Evolutionary conservation across 2,888 invertebrate species (phyloP).

Genomic region (Caradrina kadenii): DNA sequence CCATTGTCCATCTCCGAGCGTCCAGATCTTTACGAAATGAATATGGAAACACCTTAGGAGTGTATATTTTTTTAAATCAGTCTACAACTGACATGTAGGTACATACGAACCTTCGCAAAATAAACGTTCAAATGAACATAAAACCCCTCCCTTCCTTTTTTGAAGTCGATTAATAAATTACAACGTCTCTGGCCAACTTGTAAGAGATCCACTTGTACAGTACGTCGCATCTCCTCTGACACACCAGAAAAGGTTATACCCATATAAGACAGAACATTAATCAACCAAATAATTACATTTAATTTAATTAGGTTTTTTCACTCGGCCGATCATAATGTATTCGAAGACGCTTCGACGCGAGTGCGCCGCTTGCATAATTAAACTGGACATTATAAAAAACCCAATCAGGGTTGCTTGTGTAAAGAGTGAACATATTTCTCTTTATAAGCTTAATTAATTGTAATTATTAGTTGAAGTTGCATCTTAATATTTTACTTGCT

Average conservation of each 20-base stretch:
- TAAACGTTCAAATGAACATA: too few relatives aligned
- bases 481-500: slow-evolving; percentile 10
- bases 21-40: too few relatives aligned
- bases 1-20: too few relatives aligned
- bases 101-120: too few relatives aligned
- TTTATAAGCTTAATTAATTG: slow-evolving; percentile 51
- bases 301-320: slow-evolving; percentile 58
- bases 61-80: too few relatives aligned
- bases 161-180: neutral
- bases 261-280: slow-evolving; percentile 31
- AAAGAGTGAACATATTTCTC: slow-evolving; percentile 33
- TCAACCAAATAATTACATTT: slow-evolving; percentile 42
- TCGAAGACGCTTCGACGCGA: slow-evolving; percentile 11
- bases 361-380: slow-evolving; percentile 45
- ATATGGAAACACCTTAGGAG: too few relatives aligned
- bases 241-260: slow-evolving; percentile 1
- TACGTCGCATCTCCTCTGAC: neutral
- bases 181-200: neutral
- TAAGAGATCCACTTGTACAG: neutral
- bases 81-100: too few relatives aligned
- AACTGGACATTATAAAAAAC: slow-evolving; percentile 32
- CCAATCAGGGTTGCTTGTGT: slow-evolving; percentile 21
- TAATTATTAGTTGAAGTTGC: slow-evolving; percentile 13
- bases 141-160: too few relatives aligned
- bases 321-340: slow-evolving; percentile 19